Conservation (phyloP, 2,888 invertebrate genomes). For the Thereva nobilitata region DNA sequence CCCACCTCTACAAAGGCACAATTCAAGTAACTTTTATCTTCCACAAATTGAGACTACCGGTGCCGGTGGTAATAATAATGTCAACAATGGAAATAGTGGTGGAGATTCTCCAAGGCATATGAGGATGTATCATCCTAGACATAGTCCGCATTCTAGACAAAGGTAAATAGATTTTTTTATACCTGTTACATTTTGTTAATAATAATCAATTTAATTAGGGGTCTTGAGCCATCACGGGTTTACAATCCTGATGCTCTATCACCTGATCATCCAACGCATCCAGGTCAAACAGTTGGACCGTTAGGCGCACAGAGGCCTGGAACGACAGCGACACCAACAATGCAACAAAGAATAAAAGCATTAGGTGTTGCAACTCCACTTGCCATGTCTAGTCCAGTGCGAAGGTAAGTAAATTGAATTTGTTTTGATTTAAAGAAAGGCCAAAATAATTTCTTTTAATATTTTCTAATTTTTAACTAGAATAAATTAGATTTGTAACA, state of each 20-base stretch:
- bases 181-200: not conserved
- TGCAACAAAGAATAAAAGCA: constrained; percentile 89
- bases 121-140: constrained; percentile 62
- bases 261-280: constrained; percentile 62
- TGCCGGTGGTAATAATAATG: constrained; percentile 44
- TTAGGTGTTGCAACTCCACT: constrained; percentile 88
- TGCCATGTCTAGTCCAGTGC: constrained; percentile 82
- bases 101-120: constrained; percentile 62
- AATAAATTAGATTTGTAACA: no score
- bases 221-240: constrained; percentile 67
- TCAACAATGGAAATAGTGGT: constrained; percentile 47
- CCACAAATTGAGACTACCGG: constrained; percentile 63
- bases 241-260: constrained; percentile 66
- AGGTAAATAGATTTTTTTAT: constrained; percentile 56
- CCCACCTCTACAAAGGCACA: constrained; percentile 82
- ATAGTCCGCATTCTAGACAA: constrained; percentile 81
- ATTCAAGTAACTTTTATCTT: constrained; percentile 86
- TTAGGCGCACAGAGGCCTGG: constrained; percentile 60
- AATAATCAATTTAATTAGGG: constrained; percentile 53
- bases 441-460: constrained; percentile 18
- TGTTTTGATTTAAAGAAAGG: constrained; percentile 12
- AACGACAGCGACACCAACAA: constrained; percentile 72
- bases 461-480: not conserved
- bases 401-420: constrained; percentile 67
- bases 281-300: constrained; percentile 51